phyloP scores from a whole-genome alignment of 2,888 invertebrate genomes.

The Coleophora flavipennella region DNA sequence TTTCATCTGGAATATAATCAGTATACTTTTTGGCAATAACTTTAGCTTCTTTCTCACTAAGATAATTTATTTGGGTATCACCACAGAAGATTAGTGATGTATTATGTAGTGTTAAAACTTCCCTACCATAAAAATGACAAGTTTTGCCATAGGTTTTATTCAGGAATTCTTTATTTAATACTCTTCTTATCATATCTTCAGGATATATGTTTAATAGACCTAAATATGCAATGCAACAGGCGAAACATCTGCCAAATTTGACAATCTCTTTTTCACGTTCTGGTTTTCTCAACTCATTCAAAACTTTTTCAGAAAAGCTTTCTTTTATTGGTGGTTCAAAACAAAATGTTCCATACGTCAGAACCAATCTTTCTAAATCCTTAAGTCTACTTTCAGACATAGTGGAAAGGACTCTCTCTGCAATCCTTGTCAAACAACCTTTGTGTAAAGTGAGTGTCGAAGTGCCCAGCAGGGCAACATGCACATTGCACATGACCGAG shows the following conservation, averaged over 20 bases:
- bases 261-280: constrained; percentile 70
- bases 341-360: constrained; percentile 76
- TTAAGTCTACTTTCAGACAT: constrained; percentile 74
- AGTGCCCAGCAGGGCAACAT: constrained; percentile 76
- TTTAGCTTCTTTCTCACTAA: constrained; percentile 56
- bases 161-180: constrained; percentile 73
- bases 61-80: constrained; percentile 68
- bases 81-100: constrained; percentile 74
- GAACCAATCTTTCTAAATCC: constrained; percentile 80
- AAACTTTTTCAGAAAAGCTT: constrained; percentile 44
- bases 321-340: constrained; percentile 58
- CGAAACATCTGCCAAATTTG: constrained; percentile 72
- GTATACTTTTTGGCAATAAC: constrained; percentile 73
- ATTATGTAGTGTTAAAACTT: constrained; percentile 76
- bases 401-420: constrained; percentile 61
- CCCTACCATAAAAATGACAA: constrained; percentile 59
- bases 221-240: constrained; percentile 75
- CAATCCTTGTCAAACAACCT: constrained; percentile 49
- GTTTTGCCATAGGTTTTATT: constrained; percentile 67
- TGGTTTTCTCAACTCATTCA: constrained; percentile 65
- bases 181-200: constrained; percentile 70
- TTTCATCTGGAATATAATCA: constrained; percentile 70
- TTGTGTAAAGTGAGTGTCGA: constrained; percentile 48
- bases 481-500: constrained; percentile 75
- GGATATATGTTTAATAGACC: constrained; percentile 71